Conservation (phyloP, 2,113 vertebrate genomes). For the Calyptomena viridis region DNA sequence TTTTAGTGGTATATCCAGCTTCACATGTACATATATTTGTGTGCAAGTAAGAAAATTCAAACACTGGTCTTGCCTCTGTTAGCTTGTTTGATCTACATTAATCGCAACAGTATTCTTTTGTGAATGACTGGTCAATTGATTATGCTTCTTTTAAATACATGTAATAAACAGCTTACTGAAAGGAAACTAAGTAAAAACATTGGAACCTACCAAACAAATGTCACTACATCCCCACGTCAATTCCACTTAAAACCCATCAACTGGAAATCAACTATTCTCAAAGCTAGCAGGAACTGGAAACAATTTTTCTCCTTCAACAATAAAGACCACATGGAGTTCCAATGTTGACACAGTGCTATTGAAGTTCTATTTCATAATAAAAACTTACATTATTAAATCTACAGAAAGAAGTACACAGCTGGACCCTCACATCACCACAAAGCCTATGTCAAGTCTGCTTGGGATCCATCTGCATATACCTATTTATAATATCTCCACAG, state of each 20-base stretch:
- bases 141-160: neutral
- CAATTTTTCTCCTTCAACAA: neutral
- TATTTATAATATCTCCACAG: neutral
- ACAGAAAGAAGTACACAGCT: neutral
- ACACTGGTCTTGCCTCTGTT: neutral
- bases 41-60: neutral
- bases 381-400: neutral
- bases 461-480: neutral
- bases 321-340: neutral
- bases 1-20: neutral
- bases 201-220: neutral
- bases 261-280: neutral
- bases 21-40: neutral
- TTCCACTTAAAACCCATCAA: neutral
- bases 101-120: neutral
- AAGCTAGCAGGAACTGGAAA: neutral
- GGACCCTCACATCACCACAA: neutral
- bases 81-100: neutral
- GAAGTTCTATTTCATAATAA: neutral
- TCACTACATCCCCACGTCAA: neutral
- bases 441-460: neutral
- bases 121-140: neutral
- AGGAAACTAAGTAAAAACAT: neutral
- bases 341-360: neutral
- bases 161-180: neutral